A percentile compares a stretch with the other conserved stretches of the same genome.
Evolutionary conservation across 1,140 invertebrate species (phyloP).

Genomic region (Aphaenogaster ashmeadi): DNA sequence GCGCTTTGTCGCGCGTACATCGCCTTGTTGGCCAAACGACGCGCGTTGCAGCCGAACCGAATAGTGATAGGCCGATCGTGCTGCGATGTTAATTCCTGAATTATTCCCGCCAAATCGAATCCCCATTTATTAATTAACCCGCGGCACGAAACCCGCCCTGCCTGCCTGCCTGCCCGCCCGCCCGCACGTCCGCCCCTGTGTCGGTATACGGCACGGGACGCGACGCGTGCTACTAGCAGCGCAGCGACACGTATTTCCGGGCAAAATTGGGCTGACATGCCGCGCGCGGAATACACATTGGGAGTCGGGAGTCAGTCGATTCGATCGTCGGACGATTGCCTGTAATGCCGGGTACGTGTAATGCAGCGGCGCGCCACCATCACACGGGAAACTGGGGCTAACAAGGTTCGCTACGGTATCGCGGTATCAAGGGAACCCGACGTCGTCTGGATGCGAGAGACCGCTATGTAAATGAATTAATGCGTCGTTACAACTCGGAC

Average conservation of each 20-base stretch:
- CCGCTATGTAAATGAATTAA: slow-evolving; percentile 73
- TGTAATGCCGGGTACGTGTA: slow-evolving; percentile 66
- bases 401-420: slow-evolving; percentile 49
- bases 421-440: slow-evolving; percentile 46
- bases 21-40: slow-evolving; percentile 49
- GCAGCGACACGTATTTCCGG: slow-evolving; percentile 71
- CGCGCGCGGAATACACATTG: slow-evolving; percentile 63
- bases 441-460: slow-evolving; percentile 59
- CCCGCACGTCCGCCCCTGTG: neutral
- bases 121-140: slow-evolving; percentile 74
- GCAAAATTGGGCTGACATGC: slow-evolving; percentile 73
- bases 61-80: slow-evolving; percentile 64
- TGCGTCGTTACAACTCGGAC: slow-evolving; percentile 71
- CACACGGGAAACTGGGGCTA: slow-evolving; percentile 65
- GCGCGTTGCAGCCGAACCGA: slow-evolving; percentile 30
- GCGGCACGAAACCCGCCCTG: slow-evolving; percentile 31
- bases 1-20: slow-evolving; percentile 26
- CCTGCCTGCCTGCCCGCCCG: neutral
- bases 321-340: slow-evolving; percentile 69
- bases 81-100: slow-evolving; percentile 72
- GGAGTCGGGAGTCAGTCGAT: slow-evolving; percentile 74
- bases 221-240: slow-evolving; percentile 20
- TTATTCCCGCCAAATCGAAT: slow-evolving; percentile 73
- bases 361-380: slow-evolving; percentile 28
- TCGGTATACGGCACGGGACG: slow-evolving; percentile 11